These are phyloP conservation scores for Eunapius fragilis DNA, from an alignment of 37 sponge, comb jelly and placozoan genomes.

Conservation along the genomic window DNA sequence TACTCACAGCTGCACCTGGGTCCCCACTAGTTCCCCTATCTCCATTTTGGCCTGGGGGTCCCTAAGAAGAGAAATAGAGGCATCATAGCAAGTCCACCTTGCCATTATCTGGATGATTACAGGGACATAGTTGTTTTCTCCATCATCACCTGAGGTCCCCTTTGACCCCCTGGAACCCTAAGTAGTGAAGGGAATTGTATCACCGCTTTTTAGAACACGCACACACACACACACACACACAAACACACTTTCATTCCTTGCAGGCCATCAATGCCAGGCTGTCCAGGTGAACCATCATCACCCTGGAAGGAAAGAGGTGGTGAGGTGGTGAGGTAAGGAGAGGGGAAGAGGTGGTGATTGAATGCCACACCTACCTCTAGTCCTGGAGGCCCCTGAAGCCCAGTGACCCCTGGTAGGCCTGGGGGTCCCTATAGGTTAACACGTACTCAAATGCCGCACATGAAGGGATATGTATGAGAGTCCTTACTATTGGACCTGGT, in stretches of 20 bases:
- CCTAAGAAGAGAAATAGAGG: not conserved
- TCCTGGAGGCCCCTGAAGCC: not conserved
- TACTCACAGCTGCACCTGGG: slow-evolving; percentile 15
- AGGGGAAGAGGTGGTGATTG: too few species aligned
- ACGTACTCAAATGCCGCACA: too few species aligned
- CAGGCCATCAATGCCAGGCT: not conserved
- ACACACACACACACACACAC: slow-evolving; percentile 42
- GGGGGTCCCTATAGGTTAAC: too few species aligned
- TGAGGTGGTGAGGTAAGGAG: too few species aligned
- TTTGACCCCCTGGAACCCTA: not conserved
- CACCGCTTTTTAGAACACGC: not conserved
- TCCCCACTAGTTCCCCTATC: slow-evolving; percentile 23
- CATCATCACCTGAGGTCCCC: not conserved
- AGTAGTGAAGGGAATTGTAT: not conserved
- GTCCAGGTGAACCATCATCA: not conserved
- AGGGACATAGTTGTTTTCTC: not conserved
- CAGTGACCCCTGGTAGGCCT: not conserved
- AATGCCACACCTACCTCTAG: slow-evolving; percentile 4
- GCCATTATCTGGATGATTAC: not conserved
- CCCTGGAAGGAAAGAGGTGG: too few species aligned
- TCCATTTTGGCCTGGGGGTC: slow-evolving; percentile 6
- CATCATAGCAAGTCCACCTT: too few species aligned
- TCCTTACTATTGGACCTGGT: too few species aligned
- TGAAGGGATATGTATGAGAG: too few species aligned
- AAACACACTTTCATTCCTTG: slow-evolving; percentile 27